Conservation (phyloP, 2,888 invertebrate genomes). For the Ormyrus nitidulus region DNA sequence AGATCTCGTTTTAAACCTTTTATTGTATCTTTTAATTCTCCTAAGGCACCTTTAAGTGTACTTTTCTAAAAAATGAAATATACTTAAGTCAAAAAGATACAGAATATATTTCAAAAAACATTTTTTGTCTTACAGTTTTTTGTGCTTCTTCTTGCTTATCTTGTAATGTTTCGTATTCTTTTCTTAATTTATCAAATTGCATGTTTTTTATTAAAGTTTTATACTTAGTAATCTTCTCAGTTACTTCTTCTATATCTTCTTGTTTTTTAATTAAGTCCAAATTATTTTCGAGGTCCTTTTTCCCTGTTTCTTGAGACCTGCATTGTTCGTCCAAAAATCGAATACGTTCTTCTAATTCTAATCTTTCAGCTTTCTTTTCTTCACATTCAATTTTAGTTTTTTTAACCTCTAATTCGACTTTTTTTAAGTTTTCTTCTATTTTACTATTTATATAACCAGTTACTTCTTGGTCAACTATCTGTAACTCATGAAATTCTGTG, state of each 20-base stretch:
- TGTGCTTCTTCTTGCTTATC: constrained; percentile 74
- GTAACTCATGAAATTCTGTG: constrained; percentile 76
- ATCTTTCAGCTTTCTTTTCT: constrained; percentile 77
- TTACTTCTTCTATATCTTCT: constrained; percentile 67
- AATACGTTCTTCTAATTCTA: constrained; percentile 75
- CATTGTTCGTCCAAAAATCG: constrained; percentile 66
- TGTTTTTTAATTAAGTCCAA: constrained; percentile 62
- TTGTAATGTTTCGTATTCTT: constrained; percentile 79
- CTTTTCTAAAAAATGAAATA: constrained; percentile 64
- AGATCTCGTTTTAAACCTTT: constrained; percentile 78
- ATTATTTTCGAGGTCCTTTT: constrained; percentile 68
- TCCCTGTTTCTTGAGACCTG: constrained; percentile 64
- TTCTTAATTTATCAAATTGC: constrained; percentile 78
- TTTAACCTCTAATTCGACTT: constrained; percentile 72
- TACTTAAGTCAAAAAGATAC: background rate
- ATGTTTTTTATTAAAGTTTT: constrained; percentile 78
- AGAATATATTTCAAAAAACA: constrained; percentile 10
- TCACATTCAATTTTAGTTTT: constrained; percentile 74
- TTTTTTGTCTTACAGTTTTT: constrained; percentile 75
- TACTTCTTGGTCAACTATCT: constrained; percentile 78
- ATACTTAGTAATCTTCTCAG: constrained; percentile 67
- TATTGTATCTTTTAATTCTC: constrained; percentile 69
- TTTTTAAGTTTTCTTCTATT: constrained; percentile 74
- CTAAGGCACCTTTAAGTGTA: constrained; percentile 68
- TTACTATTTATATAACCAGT: constrained; percentile 78